Evolutionary conservation across 1,140 invertebrate genomes (phyloP), one percentile per base, ranked within the genome.

Genomic region (Cydia pomonella): DNA sequence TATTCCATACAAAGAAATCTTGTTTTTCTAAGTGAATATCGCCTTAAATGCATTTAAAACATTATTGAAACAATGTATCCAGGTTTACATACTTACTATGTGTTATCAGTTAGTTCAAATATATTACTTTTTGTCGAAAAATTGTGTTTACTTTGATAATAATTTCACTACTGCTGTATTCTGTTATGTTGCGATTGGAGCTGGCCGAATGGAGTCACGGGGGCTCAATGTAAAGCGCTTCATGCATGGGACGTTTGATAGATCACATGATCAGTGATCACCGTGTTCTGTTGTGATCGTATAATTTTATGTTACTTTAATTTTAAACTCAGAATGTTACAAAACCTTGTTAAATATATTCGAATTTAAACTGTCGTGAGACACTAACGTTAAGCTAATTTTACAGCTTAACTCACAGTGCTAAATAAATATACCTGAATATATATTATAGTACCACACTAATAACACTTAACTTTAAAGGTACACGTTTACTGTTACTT

Each of bases 201-300:
- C 69, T 72, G 41, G 69, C 73, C 53, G 50, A 77, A 76, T 77
- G 77, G 73, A 77, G 72, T 73, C 73, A 78, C 72, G 72, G 50
- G 72, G 75, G 74, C 73, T 76, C 47, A 63, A 77, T 73, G 66
- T 80, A 82, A 82, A 77, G 80, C 76, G n/a, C 4, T 16, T 50
- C 23, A 82, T 73, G 29, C 74, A 80, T 59, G 74, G 9, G 16
- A 63, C 62, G 71, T 76, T 76, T 18, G 41, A 74, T 29, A 72
- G 38, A 69, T 75, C 47, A 75, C 21, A 59, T 41, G 12, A 47
- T 16, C 44, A 47, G 13, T 47, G 12, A 47, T 16, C 44, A 47
- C 16, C 16, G 33, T 38, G 33, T 38, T 38, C 7, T 38, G 33
- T 38, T 38, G 33, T 38, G 33, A 38, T 38, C 33, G 10, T 38